Evolutionary conservation across 2,113 vertebrate species (phyloP), one percentile per base, ranked within the genome.

Genomic region (Agapornis roseicollis): DNA sequence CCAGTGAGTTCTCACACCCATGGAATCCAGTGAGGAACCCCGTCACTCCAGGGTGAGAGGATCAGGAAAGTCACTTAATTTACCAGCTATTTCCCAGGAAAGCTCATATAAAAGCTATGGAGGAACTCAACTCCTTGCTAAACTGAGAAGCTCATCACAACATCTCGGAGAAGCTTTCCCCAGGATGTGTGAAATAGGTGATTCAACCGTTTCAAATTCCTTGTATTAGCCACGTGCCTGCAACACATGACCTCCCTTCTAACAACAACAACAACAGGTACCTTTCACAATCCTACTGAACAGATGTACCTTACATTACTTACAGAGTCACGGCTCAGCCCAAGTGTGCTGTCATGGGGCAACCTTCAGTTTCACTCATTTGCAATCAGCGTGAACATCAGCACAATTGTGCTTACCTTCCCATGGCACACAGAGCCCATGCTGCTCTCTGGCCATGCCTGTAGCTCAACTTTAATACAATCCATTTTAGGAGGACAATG

Each of bases 121-220:
- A 77, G 49, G 44, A 80, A 29, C 44, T n/a, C 7, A 71, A 23
- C 50, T 93, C 78, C 93, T 53, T 8, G 55, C 73, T 22, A 46
- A 86, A 79, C 76, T 10, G 76, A 95, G 72, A 29, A 56, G 65
- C 35, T 58, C 94, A 29, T 6, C 17, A 3, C 47, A 41, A 11
- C 1, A 74, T 91, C 85, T 78, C 11, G 0, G 71, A 88, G 91
- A 39, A 90, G 88, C 82, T 39, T 15, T 91, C 42, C 65, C 68
- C 73, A 61, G 87, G 90, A 94, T n/a, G 81, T 28, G 69, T 80
- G 80, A 56, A 73, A 80, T 8, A 93, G 93, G 42, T 94, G 95
- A 97, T 96, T 94, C 92, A 97, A 49, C 27, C 69, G 92, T 69
- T 47, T 23, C 14, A 60, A 91, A 94, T 80, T 89, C 91, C 85